phyloP scores from a whole-genome alignment of 2,888 invertebrate species.

The Polydrusus pterygomalis region DNA sequence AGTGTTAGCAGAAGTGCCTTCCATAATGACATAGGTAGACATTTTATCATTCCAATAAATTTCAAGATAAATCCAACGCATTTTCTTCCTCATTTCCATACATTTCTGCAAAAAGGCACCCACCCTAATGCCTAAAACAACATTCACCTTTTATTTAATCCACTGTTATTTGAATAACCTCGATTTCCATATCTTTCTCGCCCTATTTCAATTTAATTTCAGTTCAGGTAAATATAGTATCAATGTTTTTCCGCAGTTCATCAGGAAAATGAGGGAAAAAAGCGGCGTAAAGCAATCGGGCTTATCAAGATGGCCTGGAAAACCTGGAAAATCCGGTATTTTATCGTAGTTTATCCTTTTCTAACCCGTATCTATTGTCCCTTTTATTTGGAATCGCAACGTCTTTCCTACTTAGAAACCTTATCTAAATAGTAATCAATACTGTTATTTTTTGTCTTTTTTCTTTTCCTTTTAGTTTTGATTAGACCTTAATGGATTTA shows the following conservation, averaged over 20 bases:
- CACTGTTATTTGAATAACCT: slow-evolving; percentile 45
- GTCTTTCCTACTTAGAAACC: slow-evolving; percentile 11
- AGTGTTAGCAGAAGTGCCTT: too few relatives aligned
- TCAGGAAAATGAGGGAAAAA: slow-evolving; percentile 50
- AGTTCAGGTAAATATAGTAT: slow-evolving; percentile 54
- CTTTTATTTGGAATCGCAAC: slow-evolving; percentile 28
- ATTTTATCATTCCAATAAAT: slow-evolving; percentile 3
- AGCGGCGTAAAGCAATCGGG: slow-evolving; percentile 46
- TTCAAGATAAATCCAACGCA: not conserved
- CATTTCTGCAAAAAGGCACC: slow-evolving; percentile 4
- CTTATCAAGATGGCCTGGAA: slow-evolving; percentile 54
- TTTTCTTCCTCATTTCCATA: not conserved
- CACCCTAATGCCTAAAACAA: slow-evolving; percentile 37
- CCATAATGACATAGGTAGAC: not conserved
- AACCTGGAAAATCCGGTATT: slow-evolving; percentile 46
- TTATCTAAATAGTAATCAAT: slow-evolving; percentile 37
- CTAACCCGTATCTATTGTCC: slow-evolving; percentile 10
- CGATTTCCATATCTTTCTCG: slow-evolving; percentile 36
- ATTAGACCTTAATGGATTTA: slow-evolving; percentile 22
- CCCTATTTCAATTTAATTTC: slow-evolving; percentile 51
- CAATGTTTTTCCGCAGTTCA: slow-evolving; percentile 44
- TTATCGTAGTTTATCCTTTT: slow-evolving; percentile 46
- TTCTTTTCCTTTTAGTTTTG: slow-evolving; percentile 29
- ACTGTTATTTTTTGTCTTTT: slow-evolving; percentile 31
- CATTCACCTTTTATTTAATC: slow-evolving; percentile 44